These are phyloP conservation scores for Microctonus aethiopoides DNA, from an alignment of 2,888 invertebrate species.

Conservation along the genomic window DNA sequence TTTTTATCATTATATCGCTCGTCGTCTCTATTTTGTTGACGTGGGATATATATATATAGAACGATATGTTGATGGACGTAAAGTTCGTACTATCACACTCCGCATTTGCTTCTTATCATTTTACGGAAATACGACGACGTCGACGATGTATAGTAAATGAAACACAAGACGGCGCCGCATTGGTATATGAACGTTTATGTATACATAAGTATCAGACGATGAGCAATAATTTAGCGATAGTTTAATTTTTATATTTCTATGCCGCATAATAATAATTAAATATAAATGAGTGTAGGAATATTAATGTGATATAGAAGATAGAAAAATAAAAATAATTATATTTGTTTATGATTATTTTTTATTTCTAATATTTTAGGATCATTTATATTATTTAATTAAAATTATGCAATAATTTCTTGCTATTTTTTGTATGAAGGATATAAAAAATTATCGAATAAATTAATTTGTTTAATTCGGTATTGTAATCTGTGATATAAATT, in stretches of 20 bases:
- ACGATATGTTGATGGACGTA: not conserved
- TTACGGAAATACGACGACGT: constrained; percentile 9
- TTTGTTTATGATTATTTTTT: too few relatives aligned
- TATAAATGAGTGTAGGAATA: too few relatives aligned
- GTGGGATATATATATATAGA: too few relatives aligned
- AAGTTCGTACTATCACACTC: constrained; percentile 6
- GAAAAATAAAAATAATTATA: too few relatives aligned
- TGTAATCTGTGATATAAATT: not conserved
- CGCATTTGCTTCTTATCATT: constrained; percentile 7
- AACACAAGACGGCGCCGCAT: not conserved
- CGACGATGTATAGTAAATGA: constrained; percentile 9
- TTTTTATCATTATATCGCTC: too few relatives aligned
- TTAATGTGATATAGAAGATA: too few relatives aligned
- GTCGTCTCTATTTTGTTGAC: too few relatives aligned
- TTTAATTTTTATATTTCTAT: not conserved
- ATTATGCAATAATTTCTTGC: too few relatives aligned
- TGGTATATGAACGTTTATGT: not conserved
- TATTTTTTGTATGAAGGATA: too few relatives aligned
- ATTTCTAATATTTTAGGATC: too few relatives aligned
- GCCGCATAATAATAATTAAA: not conserved
- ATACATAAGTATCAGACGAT: not conserved
- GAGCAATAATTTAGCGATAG: constrained; percentile 7
- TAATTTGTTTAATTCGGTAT: not conserved
- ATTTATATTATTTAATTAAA: too few relatives aligned
- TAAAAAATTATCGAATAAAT: not conserved